These are phyloP conservation scores for Hestina assimilis DNA, from an alignment of 1,140 invertebrate genomes.

Conservation along the genomic window DNA sequence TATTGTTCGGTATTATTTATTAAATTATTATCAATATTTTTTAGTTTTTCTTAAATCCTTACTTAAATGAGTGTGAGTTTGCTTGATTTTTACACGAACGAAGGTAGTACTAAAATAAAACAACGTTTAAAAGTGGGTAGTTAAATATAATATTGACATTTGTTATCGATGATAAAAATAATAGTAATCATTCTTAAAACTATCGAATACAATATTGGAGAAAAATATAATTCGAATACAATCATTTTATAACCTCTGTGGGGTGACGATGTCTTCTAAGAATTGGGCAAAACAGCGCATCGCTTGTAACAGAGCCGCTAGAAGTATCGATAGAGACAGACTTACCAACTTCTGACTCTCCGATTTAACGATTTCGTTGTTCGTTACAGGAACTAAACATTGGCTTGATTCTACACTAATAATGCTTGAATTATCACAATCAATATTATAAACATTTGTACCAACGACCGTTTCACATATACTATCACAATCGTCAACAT, in stretches of 20 bases:
- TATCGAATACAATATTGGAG: slow-evolving; percentile 56
- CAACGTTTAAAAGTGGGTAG: slow-evolving; percentile 52
- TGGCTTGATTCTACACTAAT: slow-evolving; percentile 54
- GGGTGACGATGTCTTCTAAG: slow-evolving; percentile 69
- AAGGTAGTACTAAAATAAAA: slow-evolving; percentile 55
- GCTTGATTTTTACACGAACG: no score
- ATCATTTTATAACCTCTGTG: slow-evolving; percentile 56
- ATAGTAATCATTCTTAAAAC: slow-evolving; percentile 38
- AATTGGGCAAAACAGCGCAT: slow-evolving; percentile 74
- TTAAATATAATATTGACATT: slow-evolving; percentile 61
- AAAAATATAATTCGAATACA: slow-evolving; percentile 58
- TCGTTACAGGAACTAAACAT: slow-evolving; percentile 67
- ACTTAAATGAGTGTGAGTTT: no score
- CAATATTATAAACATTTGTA: slow-evolving; percentile 56
- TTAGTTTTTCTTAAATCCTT: not conserved
- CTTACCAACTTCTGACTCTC: slow-evolving; percentile 71
- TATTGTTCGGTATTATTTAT: slow-evolving; percentile 74
- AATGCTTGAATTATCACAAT: slow-evolving; percentile 65
- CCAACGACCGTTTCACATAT: slow-evolving; percentile 32
- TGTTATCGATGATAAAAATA: slow-evolving; percentile 34
- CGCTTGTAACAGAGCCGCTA: slow-evolving; percentile 67
- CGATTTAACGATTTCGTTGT: slow-evolving; percentile 62
- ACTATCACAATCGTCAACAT: slow-evolving; percentile 47
- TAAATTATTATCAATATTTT: slow-evolving; percentile 61
- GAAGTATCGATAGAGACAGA: slow-evolving; percentile 65